These are phyloP conservation scores for Cacatua alba DNA, from an alignment of 2,113 vertebrate genomes.

Conservation along the genomic window DNA sequence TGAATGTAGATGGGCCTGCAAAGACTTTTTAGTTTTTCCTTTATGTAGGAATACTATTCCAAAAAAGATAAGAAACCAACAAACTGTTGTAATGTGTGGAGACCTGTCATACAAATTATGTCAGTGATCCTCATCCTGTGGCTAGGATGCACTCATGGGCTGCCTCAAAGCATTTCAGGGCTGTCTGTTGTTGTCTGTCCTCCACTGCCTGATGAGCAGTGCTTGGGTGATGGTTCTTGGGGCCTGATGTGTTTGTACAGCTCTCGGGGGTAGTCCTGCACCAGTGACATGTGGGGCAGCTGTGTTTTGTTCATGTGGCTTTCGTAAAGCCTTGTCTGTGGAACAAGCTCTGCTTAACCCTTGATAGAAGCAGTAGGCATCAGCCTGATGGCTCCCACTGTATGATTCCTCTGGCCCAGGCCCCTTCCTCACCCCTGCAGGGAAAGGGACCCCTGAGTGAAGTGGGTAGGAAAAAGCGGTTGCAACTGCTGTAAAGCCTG, in stretches of 20 bases:
- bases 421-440: background rate
- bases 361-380: background rate
- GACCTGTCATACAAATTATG: background rate
- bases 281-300: background rate
- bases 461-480: background rate
- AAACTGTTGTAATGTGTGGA: background rate
- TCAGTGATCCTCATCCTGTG: background rate
- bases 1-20: background rate
- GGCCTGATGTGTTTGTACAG: background rate
- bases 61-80: background rate
- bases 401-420: background rate
- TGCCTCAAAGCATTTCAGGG: background rate
- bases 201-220: background rate
- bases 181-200: background rate
- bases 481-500: background rate
- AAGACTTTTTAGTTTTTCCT: background rate
- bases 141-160: background rate
- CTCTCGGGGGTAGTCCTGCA: background rate
- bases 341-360: background rate
- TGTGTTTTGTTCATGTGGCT: background rate
- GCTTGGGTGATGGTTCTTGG: fast-evolving
- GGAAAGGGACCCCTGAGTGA: background rate
- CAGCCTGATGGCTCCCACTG: background rate
- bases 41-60: background rate
- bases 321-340: background rate